Evolutionary conservation across 2,888 invertebrate genomes (phyloP).

Genomic region (Thera obeliscata): DNA sequence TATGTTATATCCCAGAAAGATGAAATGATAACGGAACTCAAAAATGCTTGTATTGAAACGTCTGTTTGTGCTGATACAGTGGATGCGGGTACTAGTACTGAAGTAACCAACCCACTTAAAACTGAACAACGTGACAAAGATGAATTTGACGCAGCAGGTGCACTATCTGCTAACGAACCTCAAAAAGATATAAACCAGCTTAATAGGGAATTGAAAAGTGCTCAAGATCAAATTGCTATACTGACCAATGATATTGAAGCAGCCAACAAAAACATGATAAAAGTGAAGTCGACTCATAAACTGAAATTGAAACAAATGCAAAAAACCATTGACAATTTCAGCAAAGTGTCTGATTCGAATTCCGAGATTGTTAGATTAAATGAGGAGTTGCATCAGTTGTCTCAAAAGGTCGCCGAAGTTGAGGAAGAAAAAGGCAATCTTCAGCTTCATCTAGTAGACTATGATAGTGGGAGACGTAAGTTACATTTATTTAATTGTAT

Average conservation of each 20-base stretch:
- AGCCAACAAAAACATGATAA: conserved; percentile 90
- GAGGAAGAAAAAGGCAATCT: conserved; percentile 97
- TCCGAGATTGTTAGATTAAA: conserved; percentile 87
- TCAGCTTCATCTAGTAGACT: conserved; percentile 92
- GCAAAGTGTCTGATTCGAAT: conserved; percentile 87
- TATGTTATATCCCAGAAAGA: conserved; percentile 75
- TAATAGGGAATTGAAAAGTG: conserved; percentile 73
- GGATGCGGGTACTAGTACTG: conserved; percentile 61
- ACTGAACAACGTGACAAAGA: conserved; percentile 18
- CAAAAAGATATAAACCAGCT: conserved; percentile 55
- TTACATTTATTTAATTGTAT: conserved; percentile 26
- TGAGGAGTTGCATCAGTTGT: conserved; percentile 86
- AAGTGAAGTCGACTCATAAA: conserved; percentile 89
- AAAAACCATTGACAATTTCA: conserved; percentile 88
- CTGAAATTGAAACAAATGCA: conserved; percentile 90
- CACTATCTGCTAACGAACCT: conserved; percentile 40
- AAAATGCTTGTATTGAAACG: conserved; percentile 48
- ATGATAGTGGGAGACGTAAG: conserved; percentile 89
- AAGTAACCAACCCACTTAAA: conserved; percentile 39
- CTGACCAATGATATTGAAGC: conserved; percentile 89
- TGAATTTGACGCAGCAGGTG: conserved; percentile 25
- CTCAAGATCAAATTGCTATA: conserved; percentile 74
- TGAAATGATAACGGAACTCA: conserved; percentile 67
- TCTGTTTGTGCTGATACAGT: conserved; percentile 46
- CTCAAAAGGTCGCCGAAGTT: conserved; percentile 91